phyloP scores from a whole-genome alignment of 2,797 vertebrate genomes.

The Enteromius thamalakanensis region DNA sequence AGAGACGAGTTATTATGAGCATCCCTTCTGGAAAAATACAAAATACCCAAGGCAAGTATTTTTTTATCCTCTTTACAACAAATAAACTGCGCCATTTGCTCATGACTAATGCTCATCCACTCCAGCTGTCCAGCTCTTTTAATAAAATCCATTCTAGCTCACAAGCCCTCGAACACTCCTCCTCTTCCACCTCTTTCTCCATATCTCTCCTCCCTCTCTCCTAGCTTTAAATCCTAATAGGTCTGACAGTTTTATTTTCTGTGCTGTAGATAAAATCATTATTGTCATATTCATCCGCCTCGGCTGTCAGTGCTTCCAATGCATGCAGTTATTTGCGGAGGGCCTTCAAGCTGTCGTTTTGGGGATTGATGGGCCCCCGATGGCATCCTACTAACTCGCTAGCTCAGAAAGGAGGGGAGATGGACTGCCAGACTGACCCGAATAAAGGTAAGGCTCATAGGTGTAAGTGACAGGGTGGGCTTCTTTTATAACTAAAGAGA shows the following conservation, averaged over 20 bases:
- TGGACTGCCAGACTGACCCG: constrained; percentile 38
- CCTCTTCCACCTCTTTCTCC: constrained; percentile 12
- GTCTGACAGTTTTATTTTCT: constrained; percentile 67
- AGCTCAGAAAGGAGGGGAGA: constrained; percentile 38
- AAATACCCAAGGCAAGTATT: constrained; percentile 8
- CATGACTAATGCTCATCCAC: constrained; percentile 28
- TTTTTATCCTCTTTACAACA: constrained; percentile 23
- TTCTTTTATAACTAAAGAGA: constrained; percentile 33
- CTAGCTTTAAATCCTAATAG: constrained; percentile 62
- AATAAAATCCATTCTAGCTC: constrained; percentile 30
- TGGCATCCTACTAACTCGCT: constrained; percentile 52
- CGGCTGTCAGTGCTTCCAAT: constrained; percentile 57
- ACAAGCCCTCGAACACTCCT: constrained; percentile 24
- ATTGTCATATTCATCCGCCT: constrained; percentile 66
- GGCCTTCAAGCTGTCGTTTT: constrained; percentile 62
- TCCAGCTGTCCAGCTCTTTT: constrained; percentile 19
- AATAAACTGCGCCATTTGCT: constrained; percentile 27
- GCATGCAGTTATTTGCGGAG: constrained; percentile 60
- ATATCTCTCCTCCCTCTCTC: constrained; percentile 14
- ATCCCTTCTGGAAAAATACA: not conserved
- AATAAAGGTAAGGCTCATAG: constrained; percentile 42
- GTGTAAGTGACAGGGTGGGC: constrained; percentile 33
- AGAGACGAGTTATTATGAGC: not conserved
- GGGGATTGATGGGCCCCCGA: constrained; percentile 61
- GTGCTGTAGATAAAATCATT: constrained; percentile 68